Conservation (phyloP, 2,113 vertebrate genomes). For the Sinocyclocheilus grahami region DNA sequence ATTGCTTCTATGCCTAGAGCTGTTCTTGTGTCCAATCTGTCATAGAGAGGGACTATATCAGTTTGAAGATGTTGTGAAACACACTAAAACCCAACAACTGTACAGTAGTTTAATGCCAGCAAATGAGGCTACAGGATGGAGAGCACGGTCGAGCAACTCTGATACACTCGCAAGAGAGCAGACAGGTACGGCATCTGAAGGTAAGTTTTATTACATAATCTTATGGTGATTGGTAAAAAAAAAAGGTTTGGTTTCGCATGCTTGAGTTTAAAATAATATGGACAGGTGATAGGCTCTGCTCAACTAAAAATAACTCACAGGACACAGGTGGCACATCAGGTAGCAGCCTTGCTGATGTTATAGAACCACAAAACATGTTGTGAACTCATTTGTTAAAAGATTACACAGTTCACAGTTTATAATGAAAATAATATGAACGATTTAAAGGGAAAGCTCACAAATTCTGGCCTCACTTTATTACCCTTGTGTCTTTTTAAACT, state of each 20-base stretch:
- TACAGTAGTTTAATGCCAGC: not conserved
- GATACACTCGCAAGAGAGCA: not conserved
- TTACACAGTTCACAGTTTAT: not conserved
- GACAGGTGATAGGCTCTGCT: constrained; percentile 11
- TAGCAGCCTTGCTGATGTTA: not conserved
- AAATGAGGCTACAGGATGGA: not conserved
- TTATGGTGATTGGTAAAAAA: not conserved
- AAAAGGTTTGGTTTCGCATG: not conserved
- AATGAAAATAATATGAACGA: not conserved
- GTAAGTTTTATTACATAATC: not conserved
- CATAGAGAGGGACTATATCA: not conserved
- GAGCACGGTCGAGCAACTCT: not conserved
- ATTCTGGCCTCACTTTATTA: not conserved
- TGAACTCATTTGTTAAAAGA: not conserved
- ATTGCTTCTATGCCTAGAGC: constrained; percentile 17
- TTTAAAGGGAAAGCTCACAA: not conserved
- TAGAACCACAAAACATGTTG: not conserved
- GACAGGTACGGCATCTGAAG: not conserved
- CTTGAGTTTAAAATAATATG: not conserved
- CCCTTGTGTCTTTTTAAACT: not conserved
- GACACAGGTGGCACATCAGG: not conserved
- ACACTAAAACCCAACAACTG: not conserved
- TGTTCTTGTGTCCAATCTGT: constrained; percentile 30
- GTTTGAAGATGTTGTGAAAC: constrained; percentile 13
- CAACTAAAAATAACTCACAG: constrained; percentile 17